Conservation (phyloP, 2,888 invertebrate species). For the Hydroisotoma schaefferi region DNA sequence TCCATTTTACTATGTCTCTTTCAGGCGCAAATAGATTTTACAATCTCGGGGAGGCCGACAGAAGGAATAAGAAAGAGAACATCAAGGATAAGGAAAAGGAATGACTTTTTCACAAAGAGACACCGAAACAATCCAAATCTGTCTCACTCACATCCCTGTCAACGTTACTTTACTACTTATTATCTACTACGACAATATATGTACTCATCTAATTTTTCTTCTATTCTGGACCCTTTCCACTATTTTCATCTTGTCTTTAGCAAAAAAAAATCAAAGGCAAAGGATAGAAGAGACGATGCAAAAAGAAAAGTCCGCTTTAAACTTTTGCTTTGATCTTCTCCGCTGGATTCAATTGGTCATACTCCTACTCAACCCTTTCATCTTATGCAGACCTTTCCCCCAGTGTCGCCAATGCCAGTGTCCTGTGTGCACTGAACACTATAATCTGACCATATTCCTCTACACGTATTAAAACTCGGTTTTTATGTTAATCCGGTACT, state of each 20-base stretch:
- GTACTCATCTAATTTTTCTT: too few species aligned
- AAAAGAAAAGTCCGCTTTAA: conserved; percentile 31
- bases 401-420: background rate
- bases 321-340: conserved; percentile 47
- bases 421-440: too few species aligned
- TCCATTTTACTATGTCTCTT: conserved; percentile 9
- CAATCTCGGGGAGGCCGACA: conserved; percentile 1
- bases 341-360: conserved; percentile 48
- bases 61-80: conserved; percentile 15
- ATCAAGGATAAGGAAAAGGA: conserved; percentile 17
- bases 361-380: conserved; percentile 28
- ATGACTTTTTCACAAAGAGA: conserved; percentile 35
- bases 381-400: conserved; percentile 8
- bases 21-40: conserved; percentile 9
- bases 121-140: conserved; percentile 44
- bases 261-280: too few species aligned
- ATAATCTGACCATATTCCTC: too few species aligned
- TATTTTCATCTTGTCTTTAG: too few species aligned
- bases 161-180: conserved; percentile 5
- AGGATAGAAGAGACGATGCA: conserved; percentile 15
- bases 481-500: too few species aligned
- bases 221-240: too few species aligned
- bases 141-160: conserved; percentile 24
- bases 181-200: too few species aligned
- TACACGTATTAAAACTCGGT: too few species aligned